Percentiles rank a stretch among this genome's conserved stretches.
phyloP scores from a whole-genome alignment of 2,113 vertebrate species.

The Phalacrocorax pelagicus region DNA sequence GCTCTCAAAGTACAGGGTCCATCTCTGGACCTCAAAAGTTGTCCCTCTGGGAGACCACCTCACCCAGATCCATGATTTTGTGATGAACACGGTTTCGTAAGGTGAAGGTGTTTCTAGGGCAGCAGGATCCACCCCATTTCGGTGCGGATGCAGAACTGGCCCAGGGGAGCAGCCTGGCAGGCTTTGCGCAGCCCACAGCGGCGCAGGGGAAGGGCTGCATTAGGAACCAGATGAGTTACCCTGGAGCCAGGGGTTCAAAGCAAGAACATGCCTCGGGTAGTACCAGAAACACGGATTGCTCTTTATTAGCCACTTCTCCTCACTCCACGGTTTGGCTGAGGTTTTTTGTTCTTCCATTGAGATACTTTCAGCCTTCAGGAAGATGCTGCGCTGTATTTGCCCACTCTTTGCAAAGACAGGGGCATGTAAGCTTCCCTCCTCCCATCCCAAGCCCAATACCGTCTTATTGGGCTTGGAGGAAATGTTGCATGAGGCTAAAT shows the following conservation, averaged over 20 bases:
- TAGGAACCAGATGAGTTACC: not conserved
- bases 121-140: not conserved
- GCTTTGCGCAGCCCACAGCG: no score
- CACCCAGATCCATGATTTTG: not conserved
- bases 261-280: not conserved
- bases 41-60: not conserved
- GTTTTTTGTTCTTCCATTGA: not conserved
- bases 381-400: not conserved
- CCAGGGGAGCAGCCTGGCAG: not conserved
- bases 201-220: accelerated
- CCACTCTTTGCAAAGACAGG: not conserved
- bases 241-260: not conserved
- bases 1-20: not conserved
- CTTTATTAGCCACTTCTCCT: not conserved
- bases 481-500: not conserved
- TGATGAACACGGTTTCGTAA: not conserved
- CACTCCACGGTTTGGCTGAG: accelerated
- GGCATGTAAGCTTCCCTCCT: not conserved
- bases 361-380: not conserved
- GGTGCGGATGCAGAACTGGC: accelerated
- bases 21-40: not conserved
- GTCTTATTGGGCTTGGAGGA: not conserved
- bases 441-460: not conserved
- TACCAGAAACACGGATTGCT: not conserved
- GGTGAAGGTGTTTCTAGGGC: not conserved